Base-by-base conservation (phyloP, 2,797 vertebrate genomes). In the Artibeus jamaicensis region DNA sequence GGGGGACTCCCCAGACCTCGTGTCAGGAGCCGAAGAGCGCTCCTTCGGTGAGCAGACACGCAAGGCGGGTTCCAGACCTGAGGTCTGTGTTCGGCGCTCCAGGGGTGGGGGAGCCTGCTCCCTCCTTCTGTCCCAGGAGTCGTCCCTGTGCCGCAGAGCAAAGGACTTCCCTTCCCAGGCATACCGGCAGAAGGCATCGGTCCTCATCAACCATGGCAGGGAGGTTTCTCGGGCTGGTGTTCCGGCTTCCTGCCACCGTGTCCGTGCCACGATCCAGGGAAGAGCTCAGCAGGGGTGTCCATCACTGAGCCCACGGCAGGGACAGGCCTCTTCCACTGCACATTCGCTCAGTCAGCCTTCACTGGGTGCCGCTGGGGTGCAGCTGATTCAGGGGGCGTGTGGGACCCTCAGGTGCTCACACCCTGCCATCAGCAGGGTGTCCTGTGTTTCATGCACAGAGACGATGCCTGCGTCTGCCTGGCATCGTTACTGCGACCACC, bases 221-320 rank as follows among this genome's bases (percentile, higher is more conserved):
- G 67, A 85, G 57, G 9, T 37, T 21, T n/a, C n/a, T n/a, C n/a
- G n/a, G n/a, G n/a, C n/a, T n/a, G n/a, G n/a, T n/a, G n/a, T n/a
- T n/a, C n/a, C n/a, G n/a, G 37, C 67, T 93, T 53, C 44, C 21
- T 16, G 48, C 6, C 26, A 3, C 3, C 0, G 9, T 26, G 3
- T 19, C 8, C 19, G 18, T 53, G 59, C 55, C 55, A 7, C 0
- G 0, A 32, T 67, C 50, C 3, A 9, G 14, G 44, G 6, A 86
- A 3, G 24, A 42, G 50, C 42, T 88, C 82, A 29, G 2, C 8
- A 46, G 81, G 26, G 8, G 16, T 32, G 26, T 37, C 19, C 57
- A 18, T 67, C 34, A 32, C 55, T 22, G 24, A 37, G 44, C 19
- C 70, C 50, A 14, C 0, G 29, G 37, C 55, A 14, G 21, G 79